These are phyloP conservation scores for Lordiphosa mommai DNA, from an alignment of 1,140 invertebrate species.

Conservation along the genomic window DNA sequence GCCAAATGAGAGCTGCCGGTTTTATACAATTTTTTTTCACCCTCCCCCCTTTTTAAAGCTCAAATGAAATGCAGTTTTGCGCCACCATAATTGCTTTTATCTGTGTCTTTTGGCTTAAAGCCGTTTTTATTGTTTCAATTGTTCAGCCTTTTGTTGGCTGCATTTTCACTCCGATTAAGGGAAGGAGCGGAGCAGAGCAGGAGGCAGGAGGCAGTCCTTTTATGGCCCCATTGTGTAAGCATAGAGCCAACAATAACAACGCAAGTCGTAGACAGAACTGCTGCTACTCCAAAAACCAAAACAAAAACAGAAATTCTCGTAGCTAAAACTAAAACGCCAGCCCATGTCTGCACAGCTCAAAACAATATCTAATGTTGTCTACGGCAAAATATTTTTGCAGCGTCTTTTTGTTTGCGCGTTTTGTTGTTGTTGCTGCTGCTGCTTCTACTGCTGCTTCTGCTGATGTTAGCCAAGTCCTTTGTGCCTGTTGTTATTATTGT, in stretches of 20 bases:
- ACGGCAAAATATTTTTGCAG: constrained; percentile 67
- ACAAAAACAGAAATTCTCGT: constrained; percentile 4
- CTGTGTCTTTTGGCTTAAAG: constrained; percentile 45
- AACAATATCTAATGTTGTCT: constrained; percentile 76
- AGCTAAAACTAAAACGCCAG: constrained; percentile 50
- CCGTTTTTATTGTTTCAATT: constrained; percentile 74
- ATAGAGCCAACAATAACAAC: constrained; percentile 35
- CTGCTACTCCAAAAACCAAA: constrained; percentile 11
- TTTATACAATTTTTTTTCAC: not conserved
- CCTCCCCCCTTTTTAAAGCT: constrained; percentile 1
- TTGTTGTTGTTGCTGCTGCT: constrained; percentile 8
- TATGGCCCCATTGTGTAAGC: constrained; percentile 57
- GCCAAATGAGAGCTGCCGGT: constrained; percentile 36
- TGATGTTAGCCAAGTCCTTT: constrained; percentile 2
- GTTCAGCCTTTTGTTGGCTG: constrained; percentile 53
- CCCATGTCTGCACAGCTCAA: constrained; percentile 65
- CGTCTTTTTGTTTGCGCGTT: constrained; percentile 32
- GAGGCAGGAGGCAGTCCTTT: constrained; percentile 40
- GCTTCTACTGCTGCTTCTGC: constrained; percentile 5
- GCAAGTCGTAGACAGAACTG: constrained; percentile 32
- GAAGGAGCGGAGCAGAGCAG: not conserved
- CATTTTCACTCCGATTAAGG: constrained; percentile 36
- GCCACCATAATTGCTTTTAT: constrained; percentile 67
- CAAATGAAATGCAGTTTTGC: constrained; percentile 7
- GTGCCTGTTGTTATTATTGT: constrained; percentile 6